phyloP scores from a whole-genome alignment of 1,140 invertebrate genomes.

The Anastrepha ludens region DNA sequence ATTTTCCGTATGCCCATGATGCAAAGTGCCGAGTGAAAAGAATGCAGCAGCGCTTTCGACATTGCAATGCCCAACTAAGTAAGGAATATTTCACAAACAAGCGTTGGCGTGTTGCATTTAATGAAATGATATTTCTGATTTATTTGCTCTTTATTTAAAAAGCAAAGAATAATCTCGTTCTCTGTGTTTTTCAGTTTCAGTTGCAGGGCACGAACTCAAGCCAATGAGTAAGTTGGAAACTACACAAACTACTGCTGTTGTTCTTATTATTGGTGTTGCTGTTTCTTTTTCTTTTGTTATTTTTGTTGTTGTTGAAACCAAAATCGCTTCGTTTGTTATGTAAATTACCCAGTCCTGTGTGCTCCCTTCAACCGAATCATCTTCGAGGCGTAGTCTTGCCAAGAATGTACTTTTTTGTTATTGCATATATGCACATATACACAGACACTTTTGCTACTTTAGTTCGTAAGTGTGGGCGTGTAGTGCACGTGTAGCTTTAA shows the following conservation, averaged over 20 bases:
- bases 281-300: not conserved
- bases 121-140: conserved; percentile 50
- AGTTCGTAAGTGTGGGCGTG: not conserved
- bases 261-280: not conserved
- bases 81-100: not conserved
- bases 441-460: too few species aligned
- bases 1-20: not conserved
- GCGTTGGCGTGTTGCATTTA: conserved; percentile 39
- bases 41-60: not conserved
- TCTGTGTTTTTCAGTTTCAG: not conserved
- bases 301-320: conserved; percentile 4
- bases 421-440: not conserved
- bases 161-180: conserved; percentile 10
- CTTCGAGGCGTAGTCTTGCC: not conserved
- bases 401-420: not conserved
- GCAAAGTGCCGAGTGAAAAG: not conserved
- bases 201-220: not conserved
- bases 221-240: not conserved
- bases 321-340: conserved; percentile 52
- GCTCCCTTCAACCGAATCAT: not conserved
- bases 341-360: not conserved
- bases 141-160: conserved; percentile 43
- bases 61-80: not conserved
- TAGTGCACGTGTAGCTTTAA: not conserved
- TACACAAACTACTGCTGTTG: not conserved